phyloP scores from a whole-genome alignment of 2,113 vertebrate species.

The Gambusia affinis region DNA sequence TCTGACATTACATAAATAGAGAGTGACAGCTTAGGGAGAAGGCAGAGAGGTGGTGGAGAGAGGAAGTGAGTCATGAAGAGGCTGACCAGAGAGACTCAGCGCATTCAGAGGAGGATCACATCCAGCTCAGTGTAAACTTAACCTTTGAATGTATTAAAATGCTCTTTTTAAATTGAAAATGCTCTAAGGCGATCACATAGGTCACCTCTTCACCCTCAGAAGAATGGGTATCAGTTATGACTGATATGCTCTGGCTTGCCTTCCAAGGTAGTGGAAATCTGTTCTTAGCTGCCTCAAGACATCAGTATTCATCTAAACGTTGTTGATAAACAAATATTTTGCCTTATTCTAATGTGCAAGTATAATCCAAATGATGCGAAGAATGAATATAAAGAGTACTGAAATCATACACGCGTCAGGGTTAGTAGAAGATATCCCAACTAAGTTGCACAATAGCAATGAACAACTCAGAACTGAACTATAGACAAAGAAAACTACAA shows the following conservation, averaged over 20 bases:
- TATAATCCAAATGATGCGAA: not conserved
- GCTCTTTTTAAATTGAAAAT: not conserved
- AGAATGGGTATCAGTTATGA: not conserved
- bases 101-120: conserved; percentile 27
- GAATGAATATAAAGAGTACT: not conserved
- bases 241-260: too few species aligned
- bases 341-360: not conserved
- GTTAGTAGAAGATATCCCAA: too few species aligned
- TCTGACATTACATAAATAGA: conserved; percentile 55
- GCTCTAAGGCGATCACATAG: not conserved
- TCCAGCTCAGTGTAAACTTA: conserved; percentile 7
- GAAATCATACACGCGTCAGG: not conserved
- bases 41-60: conserved; percentile 38
- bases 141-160: conserved; percentile 1
- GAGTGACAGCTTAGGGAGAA: conserved; percentile 47
- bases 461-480: not conserved
- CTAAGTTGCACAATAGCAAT: too few species aligned
- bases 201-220: not conserved
- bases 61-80: conserved; percentile 52
- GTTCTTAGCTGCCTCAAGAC: not conserved
- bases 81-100: conserved; percentile 36
- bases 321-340: not conserved
- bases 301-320: not conserved
- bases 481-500: not conserved
- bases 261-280: not conserved